phyloP scores from a whole-genome alignment of 1,140 invertebrate genomes.

The Drosophila sucinea region DNA sequence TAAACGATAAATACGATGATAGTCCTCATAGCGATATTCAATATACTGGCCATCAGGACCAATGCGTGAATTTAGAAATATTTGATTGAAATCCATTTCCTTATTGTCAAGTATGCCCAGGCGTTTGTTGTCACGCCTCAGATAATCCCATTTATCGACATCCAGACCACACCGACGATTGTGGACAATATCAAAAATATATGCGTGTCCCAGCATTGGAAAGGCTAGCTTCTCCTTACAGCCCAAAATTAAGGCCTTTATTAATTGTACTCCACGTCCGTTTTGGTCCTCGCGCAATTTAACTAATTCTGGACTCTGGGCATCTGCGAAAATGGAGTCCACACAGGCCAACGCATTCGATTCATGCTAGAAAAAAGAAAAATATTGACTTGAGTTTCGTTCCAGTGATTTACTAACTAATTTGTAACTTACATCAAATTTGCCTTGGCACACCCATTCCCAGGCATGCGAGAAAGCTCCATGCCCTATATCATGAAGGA shows the following conservation, averaged over 20 bases:
- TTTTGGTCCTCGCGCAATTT: conserved; percentile 55
- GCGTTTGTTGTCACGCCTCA: conserved; percentile 85
- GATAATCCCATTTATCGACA: conserved; percentile 90
- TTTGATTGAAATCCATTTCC: conserved; percentile 63
- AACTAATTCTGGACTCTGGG: conserved; percentile 28
- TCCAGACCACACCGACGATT: conserved; percentile 87
- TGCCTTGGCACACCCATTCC: conserved; percentile 82
- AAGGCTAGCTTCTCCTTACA: conserved; percentile 41
- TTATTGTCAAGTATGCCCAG: conserved; percentile 41
- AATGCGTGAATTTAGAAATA: conserved; percentile 62
- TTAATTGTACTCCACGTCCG: conserved; percentile 64
- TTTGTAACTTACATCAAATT: conserved; percentile 56
- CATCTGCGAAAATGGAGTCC: conserved; percentile 61
- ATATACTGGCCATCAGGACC: conserved; percentile 63
- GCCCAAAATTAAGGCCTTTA: conserved; percentile 71
- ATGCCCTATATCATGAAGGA: conserved; percentile 89
- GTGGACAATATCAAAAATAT: conserved; percentile 84
- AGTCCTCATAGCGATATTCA: conserved; percentile 74
- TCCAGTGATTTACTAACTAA: background rate
- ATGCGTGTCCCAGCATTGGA: conserved; percentile 55
- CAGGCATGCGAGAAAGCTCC: conserved; percentile 88
- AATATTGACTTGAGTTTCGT: background rate
- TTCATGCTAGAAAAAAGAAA: conserved; percentile 51
- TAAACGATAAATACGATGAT: conserved; percentile 62
- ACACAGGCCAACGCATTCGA: conserved; percentile 52